Evolutionary conservation across 2,113 vertebrate species (phyloP).

Genomic region (Rhinolophus sinicus): DNA sequence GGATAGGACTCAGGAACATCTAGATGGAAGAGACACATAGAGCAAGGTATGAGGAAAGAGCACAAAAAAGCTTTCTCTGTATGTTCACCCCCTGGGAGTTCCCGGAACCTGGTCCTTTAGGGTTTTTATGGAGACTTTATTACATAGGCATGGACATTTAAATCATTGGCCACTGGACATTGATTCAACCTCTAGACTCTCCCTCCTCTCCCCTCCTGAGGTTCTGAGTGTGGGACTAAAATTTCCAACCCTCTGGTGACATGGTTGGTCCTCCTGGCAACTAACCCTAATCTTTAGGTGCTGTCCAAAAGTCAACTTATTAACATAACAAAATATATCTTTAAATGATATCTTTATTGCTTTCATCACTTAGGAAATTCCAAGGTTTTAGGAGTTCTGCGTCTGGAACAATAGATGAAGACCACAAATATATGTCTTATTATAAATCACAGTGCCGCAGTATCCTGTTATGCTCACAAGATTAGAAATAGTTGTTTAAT

Average conservation of each 20-base stretch:
- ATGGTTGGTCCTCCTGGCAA: neutral
- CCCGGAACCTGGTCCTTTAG: neutral
- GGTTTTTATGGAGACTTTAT: too few species aligned
- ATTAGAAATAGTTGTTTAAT: constrained; percentile 19
- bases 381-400: neutral
- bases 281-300: neutral
- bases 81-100: neutral
- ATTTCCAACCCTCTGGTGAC: neutral
- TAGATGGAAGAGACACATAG: too few species aligned
- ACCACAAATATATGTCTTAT: neutral
- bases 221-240: neutral
- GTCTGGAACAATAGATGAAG: neutral
- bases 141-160: too few species aligned
- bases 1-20: too few species aligned
- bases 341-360: neutral
- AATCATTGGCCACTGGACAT: too few species aligned
- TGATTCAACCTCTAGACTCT: neutral
- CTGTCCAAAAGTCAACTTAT: neutral
- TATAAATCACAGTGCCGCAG: neutral
- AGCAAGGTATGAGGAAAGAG: neutral
- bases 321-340: neutral
- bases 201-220: too few species aligned
- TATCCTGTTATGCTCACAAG: neutral
- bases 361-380: neutral
- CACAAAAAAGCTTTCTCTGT: neutral